Conservation (phyloP, 2,113 vertebrate genomes). For the Bufo gargarizans region DNA sequence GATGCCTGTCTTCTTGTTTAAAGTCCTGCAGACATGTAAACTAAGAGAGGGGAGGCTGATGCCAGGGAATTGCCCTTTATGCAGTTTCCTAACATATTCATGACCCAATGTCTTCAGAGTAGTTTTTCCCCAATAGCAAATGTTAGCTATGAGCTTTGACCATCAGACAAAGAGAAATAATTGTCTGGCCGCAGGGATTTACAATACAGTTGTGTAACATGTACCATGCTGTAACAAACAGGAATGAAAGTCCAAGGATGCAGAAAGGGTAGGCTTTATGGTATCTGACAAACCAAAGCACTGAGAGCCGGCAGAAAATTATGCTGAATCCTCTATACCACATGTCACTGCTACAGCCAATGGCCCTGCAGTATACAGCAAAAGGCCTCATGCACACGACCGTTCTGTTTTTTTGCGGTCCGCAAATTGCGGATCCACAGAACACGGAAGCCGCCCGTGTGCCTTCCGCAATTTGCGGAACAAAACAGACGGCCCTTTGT, state of each 20-base stretch:
- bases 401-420: too few species aligned
- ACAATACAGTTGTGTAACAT: not conserved
- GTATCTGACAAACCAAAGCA: not conserved
- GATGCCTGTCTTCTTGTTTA: too few species aligned
- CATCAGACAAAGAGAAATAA: not conserved
- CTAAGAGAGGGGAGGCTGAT: not conserved
- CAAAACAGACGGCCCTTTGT: too few species aligned
- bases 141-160: not conserved
- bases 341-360: too few species aligned
- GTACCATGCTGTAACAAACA: not conserved
- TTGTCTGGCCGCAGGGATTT: not conserved
- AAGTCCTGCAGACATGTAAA: not conserved
- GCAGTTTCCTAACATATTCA: not conserved
- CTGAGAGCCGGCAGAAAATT: too few species aligned
- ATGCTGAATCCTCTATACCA: too few species aligned
- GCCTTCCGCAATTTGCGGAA: too few species aligned
- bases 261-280: not conserved
- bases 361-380: too few species aligned
- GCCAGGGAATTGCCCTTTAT: not conserved
- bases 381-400: too few species aligned
- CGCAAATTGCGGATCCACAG: too few species aligned
- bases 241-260: not conserved
- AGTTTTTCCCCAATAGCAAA: not conserved
- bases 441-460: too few species aligned
- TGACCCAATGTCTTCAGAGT: not conserved